phyloP scores from a whole-genome alignment of 2,888 invertebrate species.

The Ennomos quercinarius region DNA sequence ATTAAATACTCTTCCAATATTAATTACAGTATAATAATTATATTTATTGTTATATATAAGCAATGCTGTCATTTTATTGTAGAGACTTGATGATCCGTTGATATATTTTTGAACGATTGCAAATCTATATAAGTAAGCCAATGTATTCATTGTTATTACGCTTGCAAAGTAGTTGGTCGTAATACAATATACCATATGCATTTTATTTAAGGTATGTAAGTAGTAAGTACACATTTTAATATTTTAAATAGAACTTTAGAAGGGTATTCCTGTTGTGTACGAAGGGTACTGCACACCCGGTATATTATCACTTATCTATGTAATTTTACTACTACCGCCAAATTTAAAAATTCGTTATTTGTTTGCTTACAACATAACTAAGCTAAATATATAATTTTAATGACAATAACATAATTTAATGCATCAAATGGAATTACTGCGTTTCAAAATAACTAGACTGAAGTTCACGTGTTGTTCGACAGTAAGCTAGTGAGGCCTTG shows the following conservation, averaged over 20 bases:
- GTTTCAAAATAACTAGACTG: not conserved
- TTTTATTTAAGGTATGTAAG: not conserved
- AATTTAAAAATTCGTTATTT: constrained; percentile 69
- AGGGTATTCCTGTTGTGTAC: constrained; percentile 14
- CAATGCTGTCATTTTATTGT: constrained; percentile 49
- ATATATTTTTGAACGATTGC: constrained; percentile 10
- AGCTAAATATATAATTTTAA: constrained; percentile 1
- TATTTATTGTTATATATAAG: constrained; percentile 51
- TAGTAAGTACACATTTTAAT: constrained; percentile 17
- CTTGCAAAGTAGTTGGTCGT: constrained; percentile 9
- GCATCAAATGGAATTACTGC: not conserved
- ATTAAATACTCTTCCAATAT: constrained; percentile 57
- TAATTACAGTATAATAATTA: constrained; percentile 37
- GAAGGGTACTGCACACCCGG: constrained; percentile 10
- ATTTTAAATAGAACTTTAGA: constrained; percentile 15
- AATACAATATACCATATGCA: constrained; percentile 7
- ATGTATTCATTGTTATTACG: constrained; percentile 7
- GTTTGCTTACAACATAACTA: constrained; percentile 49
- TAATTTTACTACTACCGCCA: constrained; percentile 48
- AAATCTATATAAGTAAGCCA: constrained; percentile 5
- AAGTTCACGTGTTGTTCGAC: too few species aligned
- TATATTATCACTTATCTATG: constrained; percentile 9
- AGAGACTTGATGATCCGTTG: constrained; percentile 31
- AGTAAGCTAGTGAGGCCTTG: too few species aligned
- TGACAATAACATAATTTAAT: too few species aligned